A percentile compares a stretch with the other conserved stretches of the same genome.
Conservation (phyloP, 2,888 invertebrate genomes). For the Epirrhoe tristata region DNA sequence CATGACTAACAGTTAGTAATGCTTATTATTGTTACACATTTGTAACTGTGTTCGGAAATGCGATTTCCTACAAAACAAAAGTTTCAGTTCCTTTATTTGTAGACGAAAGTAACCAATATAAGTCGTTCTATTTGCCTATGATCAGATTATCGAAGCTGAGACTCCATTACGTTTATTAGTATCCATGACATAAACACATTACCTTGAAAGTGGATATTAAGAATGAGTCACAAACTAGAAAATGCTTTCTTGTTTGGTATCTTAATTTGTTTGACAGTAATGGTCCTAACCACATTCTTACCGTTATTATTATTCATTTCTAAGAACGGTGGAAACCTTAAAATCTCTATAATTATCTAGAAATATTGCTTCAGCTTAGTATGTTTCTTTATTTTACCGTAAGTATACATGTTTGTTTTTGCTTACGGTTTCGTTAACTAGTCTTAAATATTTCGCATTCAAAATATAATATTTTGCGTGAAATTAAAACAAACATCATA, state of each 20-base stretch:
- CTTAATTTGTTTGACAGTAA: slow-evolving; percentile 30
- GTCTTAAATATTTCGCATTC: not conserved
- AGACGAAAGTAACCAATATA: not conserved
- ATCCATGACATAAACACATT: not conserved
- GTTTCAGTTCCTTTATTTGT: not conserved
- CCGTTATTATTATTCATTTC: slow-evolving; percentile 24
- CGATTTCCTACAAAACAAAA: not conserved
- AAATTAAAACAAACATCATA: not conserved
- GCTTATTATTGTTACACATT: slow-evolving; percentile 4
- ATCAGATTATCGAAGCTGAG: not conserved
- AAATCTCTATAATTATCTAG: not conserved
- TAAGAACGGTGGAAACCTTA: slow-evolving; percentile 4
- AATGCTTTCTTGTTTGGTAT: slow-evolving; percentile 15
- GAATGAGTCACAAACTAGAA: slow-evolving; percentile 2
- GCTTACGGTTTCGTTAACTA: not conserved
- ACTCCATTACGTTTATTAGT: not conserved
- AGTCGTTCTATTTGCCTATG: not conserved
- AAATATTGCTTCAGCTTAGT: not conserved
- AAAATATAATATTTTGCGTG: not conserved
- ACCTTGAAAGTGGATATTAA: not conserved
- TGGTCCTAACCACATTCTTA: slow-evolving; percentile 25
- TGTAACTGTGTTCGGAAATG: not conserved
- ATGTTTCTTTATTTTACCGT: too few species aligned
- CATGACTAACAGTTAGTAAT: slow-evolving; percentile 19
- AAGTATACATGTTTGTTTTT: too few species aligned